Evolutionary conservation across 2,888 invertebrate species (phyloP).

Genomic region (Graphium colonna): DNA sequence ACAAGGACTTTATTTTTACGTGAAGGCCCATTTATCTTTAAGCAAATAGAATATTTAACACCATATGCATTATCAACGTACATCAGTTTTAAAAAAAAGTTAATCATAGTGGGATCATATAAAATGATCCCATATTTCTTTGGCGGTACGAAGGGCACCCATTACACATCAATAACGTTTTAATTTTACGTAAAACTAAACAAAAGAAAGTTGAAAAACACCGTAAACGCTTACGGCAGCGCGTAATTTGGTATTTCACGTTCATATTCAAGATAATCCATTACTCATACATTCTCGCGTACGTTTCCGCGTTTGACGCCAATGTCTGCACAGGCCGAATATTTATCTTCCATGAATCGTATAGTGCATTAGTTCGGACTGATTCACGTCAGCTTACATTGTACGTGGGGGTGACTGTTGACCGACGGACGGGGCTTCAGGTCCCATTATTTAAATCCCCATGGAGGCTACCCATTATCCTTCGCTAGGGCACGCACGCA

Average conservation of each 20-base stretch:
- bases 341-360: conserved; percentile 23
- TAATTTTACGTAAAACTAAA: too few relatives aligned
- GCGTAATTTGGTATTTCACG: neutral
- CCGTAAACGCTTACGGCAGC: too few relatives aligned
- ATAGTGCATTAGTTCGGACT: conserved; percentile 12
- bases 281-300: conserved; percentile 3
- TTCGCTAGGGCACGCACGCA: conserved; percentile 36
- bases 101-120: too few relatives aligned
- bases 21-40: too few relatives aligned
- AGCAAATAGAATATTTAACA: too few relatives aligned
- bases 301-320: conserved; percentile 12
- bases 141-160: too few relatives aligned
- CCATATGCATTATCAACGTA: too few relatives aligned
- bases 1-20: too few relatives aligned
- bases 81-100: too few relatives aligned
- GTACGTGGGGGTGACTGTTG: conserved; percentile 44
- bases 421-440: conserved; percentile 41
- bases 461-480: conserved; percentile 64
- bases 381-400: conserved; percentile 40
- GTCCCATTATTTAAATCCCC: conserved; percentile 69
- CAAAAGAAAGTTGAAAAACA: too few relatives aligned
- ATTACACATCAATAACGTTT: too few relatives aligned
- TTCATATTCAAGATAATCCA: conserved; percentile 2
- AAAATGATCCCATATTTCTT: too few relatives aligned
- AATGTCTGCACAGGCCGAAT: conserved; percentile 15